These are phyloP conservation scores for Branchinecta lynchi DNA, from an alignment of 1,140 invertebrate genomes.

Conservation along the genomic window DNA sequence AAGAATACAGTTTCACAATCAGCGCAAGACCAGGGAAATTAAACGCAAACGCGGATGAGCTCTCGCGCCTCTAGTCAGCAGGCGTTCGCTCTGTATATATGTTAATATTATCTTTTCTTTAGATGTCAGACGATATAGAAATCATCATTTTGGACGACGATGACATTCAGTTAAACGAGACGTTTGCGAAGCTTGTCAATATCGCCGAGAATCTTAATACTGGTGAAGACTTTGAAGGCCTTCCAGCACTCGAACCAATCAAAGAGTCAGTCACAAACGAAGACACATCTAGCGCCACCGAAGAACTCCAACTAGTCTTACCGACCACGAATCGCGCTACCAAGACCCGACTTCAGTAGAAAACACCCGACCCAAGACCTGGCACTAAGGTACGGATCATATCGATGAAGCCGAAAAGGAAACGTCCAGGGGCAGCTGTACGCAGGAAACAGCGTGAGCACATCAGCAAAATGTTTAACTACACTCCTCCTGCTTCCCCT, in stretches of 20 bases:
- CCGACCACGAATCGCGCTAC: background rate
- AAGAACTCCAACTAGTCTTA: background rate
- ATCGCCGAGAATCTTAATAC: slow-evolving; percentile 11
- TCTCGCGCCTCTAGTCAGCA: slow-evolving; percentile 6
- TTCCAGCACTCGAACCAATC: background rate
- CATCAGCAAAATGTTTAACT: slow-evolving; percentile 4
- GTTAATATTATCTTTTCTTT: slow-evolving; percentile 2
- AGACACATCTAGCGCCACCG: background rate
- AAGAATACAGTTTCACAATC: slow-evolving; percentile 9
- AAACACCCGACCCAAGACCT: slow-evolving; percentile 2
- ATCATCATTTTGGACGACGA: slow-evolving; percentile 3
- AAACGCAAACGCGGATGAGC: background rate
- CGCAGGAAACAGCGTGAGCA: background rate
- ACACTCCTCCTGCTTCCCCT: background rate
- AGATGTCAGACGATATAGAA: background rate
- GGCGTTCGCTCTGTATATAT: background rate
- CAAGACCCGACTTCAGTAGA: slow-evolving; percentile 9
- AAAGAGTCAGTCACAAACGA: background rate
- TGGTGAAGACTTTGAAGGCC: slow-evolving; percentile 10
- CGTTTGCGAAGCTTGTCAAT: background rate
- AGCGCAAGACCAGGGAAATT: background rate
- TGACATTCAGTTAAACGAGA: slow-evolving; percentile 6
- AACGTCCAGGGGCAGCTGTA: slow-evolving; percentile 10
- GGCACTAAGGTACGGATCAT: background rate
- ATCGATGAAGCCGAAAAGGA: slow-evolving; percentile 9